These are phyloP conservation scores for Antitype chi DNA, from an alignment of 2,888 invertebrate species.

Conservation along the genomic window DNA sequence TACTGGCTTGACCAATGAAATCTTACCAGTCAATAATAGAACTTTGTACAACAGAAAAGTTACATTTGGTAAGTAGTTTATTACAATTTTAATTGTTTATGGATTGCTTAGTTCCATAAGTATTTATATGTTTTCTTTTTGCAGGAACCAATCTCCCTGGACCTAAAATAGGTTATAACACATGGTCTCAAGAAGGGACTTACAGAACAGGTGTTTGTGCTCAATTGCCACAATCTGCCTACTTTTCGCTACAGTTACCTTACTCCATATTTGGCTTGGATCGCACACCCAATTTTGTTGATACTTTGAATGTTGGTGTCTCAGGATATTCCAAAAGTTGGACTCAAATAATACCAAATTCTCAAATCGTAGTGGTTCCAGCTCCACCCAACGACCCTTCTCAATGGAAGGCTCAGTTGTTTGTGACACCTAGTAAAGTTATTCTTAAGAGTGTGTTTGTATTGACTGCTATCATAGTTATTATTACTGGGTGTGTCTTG, in stretches of 20 bases:
- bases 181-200: constrained; percentile 96
- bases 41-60: constrained; percentile 94
- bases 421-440: constrained; percentile 98
- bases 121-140: constrained; percentile 27
- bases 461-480: constrained; percentile 95
- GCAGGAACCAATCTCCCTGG: constrained; percentile 96
- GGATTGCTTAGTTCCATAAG: neutral
- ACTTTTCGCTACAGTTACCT: constrained; percentile 98
- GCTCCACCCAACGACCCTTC: constrained; percentile 94
- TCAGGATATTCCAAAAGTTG: constrained; percentile 93
- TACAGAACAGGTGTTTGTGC: constrained; percentile 95
- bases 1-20: constrained; percentile 94
- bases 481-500: constrained; percentile 96
- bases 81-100: neutral
- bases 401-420: constrained; percentile 97
- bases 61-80: constrained; percentile 92
- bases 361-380: constrained; percentile 99
- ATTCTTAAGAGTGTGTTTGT: constrained; percentile 98
- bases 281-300: constrained; percentile 99
- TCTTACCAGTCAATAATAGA: constrained; percentile 93
- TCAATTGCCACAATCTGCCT: constrained; percentile 97
- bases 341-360: constrained; percentile 99
- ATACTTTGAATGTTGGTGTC: constrained; percentile 95
- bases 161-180: constrained; percentile 96
- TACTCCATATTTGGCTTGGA: constrained; percentile 99